Evolutionary conservation across 2,113 vertebrate species (phyloP).

Genomic region (Gallinago paraguaiae): DNA sequence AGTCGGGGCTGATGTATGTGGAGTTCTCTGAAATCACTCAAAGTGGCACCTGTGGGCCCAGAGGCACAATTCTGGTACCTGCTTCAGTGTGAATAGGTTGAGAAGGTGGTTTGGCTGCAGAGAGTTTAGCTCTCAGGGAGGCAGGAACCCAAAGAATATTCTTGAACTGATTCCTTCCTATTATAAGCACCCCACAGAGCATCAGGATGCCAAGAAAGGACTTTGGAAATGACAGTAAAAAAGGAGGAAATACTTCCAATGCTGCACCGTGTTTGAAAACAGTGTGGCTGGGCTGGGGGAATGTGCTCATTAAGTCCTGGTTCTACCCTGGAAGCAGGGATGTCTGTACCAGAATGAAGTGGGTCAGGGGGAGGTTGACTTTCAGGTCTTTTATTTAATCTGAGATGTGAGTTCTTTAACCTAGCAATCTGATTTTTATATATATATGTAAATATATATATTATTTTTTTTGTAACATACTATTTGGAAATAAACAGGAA

Average conservation of each 20-base stretch:
- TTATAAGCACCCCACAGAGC: not conserved
- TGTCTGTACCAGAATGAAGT: not conserved
- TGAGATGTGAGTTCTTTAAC: not conserved
- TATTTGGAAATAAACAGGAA: not conserved
- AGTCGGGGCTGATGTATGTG: not conserved
- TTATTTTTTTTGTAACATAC: not conserved
- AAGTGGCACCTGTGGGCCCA: not conserved
- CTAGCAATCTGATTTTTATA: not conserved
- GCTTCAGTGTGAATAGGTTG: not conserved
- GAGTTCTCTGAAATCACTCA: not conserved
- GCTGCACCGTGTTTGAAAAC: fast-evolving
- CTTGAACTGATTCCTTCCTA: not conserved
- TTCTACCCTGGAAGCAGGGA: not conserved
- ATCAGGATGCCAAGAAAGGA: not conserved
- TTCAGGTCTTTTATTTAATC: not conserved
- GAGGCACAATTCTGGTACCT: not conserved
- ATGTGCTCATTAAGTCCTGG: not conserved
- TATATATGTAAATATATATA: not conserved
- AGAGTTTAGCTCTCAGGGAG: not conserved
- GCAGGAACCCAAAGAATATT: not conserved
- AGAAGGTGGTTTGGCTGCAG: not conserved
- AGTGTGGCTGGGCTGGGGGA: not conserved
- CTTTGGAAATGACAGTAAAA: not conserved
- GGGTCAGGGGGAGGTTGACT: not conserved
- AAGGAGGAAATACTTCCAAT: not conserved